Percentiles rank a stretch among this genome's conserved stretches.
These are phyloP conservation scores for Hirundo rustica DNA, from an alignment of 2,797 vertebrate species.

Conservation along the genomic window DNA sequence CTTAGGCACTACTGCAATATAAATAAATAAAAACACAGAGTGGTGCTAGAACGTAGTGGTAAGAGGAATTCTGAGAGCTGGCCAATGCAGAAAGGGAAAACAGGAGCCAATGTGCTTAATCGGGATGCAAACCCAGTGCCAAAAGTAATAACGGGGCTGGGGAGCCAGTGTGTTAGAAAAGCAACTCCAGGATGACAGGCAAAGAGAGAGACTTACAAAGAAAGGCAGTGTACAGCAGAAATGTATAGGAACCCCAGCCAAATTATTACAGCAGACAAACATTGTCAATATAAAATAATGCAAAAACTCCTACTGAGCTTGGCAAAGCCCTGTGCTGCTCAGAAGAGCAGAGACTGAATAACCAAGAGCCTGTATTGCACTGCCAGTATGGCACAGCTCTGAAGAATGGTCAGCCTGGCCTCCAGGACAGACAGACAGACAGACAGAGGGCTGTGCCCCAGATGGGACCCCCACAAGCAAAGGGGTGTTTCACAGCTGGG, in stretches of 20 bases:
- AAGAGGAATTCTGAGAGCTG: slow-evolving; percentile 39
- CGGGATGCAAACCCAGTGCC: slow-evolving; percentile 53
- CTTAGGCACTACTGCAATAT: slow-evolving; percentile 19
- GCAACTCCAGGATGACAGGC: slow-evolving; percentile 48
- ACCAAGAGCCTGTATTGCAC: neutral
- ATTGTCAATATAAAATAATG: slow-evolving; percentile 42
- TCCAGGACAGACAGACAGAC: neutral
- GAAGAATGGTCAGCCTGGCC: neutral
- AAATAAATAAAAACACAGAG: slow-evolving; percentile 61
- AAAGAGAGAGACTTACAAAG: slow-evolving; percentile 46
- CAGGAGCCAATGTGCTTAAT: slow-evolving; percentile 58
- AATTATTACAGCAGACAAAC: slow-evolving; percentile 65
- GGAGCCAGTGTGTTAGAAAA: slow-evolving; percentile 59
- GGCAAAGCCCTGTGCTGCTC: neutral
- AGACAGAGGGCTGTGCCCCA: neutral
- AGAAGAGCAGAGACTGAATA: neutral
- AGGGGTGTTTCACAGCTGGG: neutral
- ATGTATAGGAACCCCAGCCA: slow-evolving; percentile 32
- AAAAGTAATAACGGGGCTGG: slow-evolving; percentile 58
- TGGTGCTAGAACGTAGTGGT: slow-evolving; percentile 15
- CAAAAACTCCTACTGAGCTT: slow-evolving; percentile 33
- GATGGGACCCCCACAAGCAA: neutral
- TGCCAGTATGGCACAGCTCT: neutral
- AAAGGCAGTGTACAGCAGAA: slow-evolving; percentile 56
- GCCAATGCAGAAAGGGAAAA: slow-evolving; percentile 49